Conservation (phyloP, 2,888 invertebrate genomes). For the Dryobotodes eremita region DNA sequence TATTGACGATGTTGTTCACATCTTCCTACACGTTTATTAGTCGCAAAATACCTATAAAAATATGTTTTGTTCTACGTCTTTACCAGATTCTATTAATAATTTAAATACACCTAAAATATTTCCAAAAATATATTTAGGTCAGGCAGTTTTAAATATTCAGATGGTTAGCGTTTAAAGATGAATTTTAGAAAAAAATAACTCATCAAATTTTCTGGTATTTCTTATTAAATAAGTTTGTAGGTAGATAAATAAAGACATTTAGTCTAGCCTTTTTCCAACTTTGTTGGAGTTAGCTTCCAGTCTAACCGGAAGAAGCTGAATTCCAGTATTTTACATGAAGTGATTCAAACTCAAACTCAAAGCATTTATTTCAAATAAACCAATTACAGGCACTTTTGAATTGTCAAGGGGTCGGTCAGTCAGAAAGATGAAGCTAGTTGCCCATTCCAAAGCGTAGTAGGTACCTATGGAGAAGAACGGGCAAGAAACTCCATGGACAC, state of each 20-base stretch:
- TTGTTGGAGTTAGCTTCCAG: neutral
- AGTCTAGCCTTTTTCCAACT: neutral
- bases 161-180: neutral
- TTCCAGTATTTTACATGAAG: neutral
- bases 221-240: neutral
- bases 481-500: no score
- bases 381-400: no score
- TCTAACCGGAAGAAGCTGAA: neutral
- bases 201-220: neutral
- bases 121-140: neutral
- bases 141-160: neutral
- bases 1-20: conserved; percentile 4
- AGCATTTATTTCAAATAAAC: no score
- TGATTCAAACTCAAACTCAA: no score
- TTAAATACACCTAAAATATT: neutral
- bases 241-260: neutral
- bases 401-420: no score
- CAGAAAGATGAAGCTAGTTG: no score
- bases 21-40: neutral
- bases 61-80: neutral
- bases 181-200: neutral
- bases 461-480: no score
- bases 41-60: neutral
- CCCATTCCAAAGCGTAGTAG: no score
- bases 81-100: neutral